Conservation (phyloP, 1,140 invertebrate species). For the Grapholita molesta region DNA sequence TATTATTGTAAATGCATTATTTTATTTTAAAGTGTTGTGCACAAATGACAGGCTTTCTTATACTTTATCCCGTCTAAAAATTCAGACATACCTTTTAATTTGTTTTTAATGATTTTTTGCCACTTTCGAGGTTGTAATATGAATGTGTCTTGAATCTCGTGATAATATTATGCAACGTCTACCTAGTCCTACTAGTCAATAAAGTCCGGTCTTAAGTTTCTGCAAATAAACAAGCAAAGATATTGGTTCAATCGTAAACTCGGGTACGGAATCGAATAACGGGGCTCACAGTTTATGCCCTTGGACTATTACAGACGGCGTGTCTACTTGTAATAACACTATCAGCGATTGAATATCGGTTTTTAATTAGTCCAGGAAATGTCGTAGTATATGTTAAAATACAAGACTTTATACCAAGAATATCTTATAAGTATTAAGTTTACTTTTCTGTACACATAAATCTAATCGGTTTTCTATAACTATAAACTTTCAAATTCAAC, state of each 20-base stretch:
- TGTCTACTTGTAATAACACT: not conserved
- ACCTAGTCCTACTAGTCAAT: not conserved
- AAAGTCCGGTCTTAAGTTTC: not conserved
- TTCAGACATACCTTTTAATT: too few species aligned
- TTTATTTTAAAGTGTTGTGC: not conserved
- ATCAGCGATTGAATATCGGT: not conserved
- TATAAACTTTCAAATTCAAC: too few species aligned
- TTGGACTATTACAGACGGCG: not conserved
- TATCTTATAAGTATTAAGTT: too few species aligned
- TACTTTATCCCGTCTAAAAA: not conserved
- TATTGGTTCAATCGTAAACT: conserved; percentile 26
- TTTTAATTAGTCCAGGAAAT: not conserved
- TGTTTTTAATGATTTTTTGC: too few species aligned
- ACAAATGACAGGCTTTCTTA: not conserved
- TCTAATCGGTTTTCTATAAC: too few species aligned
- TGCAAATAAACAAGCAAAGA: conserved; percentile 34
- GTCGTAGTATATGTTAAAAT: too few species aligned
- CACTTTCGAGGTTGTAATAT: not conserved
- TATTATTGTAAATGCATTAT: not conserved
- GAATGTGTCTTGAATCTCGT: not conserved
- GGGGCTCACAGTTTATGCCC: not conserved
- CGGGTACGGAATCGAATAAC: conserved; percentile 5
- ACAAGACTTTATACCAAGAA: too few species aligned
- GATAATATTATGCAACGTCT: not conserved
- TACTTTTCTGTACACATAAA: too few species aligned